Evolutionary conservation across 1,140 invertebrate species (phyloP), one percentile per base, ranked within the genome.

Genomic region (Panulirus ornatus): DNA sequence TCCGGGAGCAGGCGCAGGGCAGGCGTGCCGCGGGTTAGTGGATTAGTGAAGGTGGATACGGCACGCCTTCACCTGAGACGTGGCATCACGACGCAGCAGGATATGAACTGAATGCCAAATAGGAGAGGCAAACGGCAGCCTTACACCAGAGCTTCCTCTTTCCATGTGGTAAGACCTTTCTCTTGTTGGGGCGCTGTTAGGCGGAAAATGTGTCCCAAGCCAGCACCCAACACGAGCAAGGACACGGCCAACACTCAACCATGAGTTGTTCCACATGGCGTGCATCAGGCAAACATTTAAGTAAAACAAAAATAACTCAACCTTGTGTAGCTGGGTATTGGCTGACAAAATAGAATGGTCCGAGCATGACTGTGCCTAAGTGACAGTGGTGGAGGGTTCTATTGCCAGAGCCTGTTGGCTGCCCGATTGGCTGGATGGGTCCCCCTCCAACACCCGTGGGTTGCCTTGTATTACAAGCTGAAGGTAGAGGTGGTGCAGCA

Each of bases 11-110:
- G 90, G 78, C 70, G 63, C 58, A 87, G 85, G 85, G 54, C 27
- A 70, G 84, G 84, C 84, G 90, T 78, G 91, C 85, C 91, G 85
- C 54, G 36, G 79, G 91, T 88, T 91, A 88, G 84, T 91, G 71
- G 63, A 66, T 88, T 87, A 84, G 84, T 87, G 71, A 81, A 82
- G 75, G 76, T 42, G 66, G 85, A 51, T 73, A 75, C 85, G 84
- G 38, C 91, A 91, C 89, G 89, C 83, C 89, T 81, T 76, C 63
- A 79, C 89, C 89, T 58, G 47, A 58, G 70, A 30, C 91, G 91
- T 75, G 85, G 85, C 91, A 91, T 91, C 91, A 91, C 91, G 91
- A 91, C 75, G 66, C 85, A 86, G 91, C 84, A 88, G 91, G 73
- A 22, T 76, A 66, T 58, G 16, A 44, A 58, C 16, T 78, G 38